Base-by-base conservation (phyloP, 2,113 vertebrate genomes). In the Himantopus leucocephalus region DNA sequence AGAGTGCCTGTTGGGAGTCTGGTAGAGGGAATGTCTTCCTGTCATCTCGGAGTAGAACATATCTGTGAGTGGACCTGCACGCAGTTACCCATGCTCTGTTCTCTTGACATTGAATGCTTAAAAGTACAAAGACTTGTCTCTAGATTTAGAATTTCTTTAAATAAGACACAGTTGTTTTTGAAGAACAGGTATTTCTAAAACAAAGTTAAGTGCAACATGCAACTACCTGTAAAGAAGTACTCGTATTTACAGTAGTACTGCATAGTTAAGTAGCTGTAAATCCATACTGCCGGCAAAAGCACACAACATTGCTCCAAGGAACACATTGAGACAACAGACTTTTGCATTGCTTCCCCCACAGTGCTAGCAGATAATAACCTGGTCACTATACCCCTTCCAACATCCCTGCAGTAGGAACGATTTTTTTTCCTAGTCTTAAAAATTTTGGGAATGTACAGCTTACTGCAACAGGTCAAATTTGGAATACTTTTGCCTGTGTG, bases 331-430 rank as follows among this genome's bases (percentile, higher is more conserved):
- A 70, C 34, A 70, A 79, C 3, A 48, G 34, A 13, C 34, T 14
- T n/a, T 15, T 30, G 35, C 29, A 4, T 3, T n/a, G 16, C 30
- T 41, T 32, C 26, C 9, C 48, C 17, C n/a, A 16, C 27, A 37
- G 41, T 6, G 30, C 15, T 41, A 14, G 45, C 62, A 67, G 23
- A 22, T 10, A 9, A 27, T 11, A 47, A 66, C 10, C 20, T 34
- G 56, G 34, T 64, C 71, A 37, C 62, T 50, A 5, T 1, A 53
- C 1, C 35, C 35, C 5, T 45, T 32, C 29, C 50, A 50, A 18
- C 5, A 8, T 6, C 27, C 35, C 34, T 26, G 43, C 1, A 70
- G 10, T 0, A 60, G 15, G 23, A 82, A 37, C 1, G 0, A 14
- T 8, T 17, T 10, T 34, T 34, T 64, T n/a, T 7, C 34, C 27